Evolutionary conservation across 1,140 invertebrate species (phyloP).

Genomic region (Physella acuta): DNA sequence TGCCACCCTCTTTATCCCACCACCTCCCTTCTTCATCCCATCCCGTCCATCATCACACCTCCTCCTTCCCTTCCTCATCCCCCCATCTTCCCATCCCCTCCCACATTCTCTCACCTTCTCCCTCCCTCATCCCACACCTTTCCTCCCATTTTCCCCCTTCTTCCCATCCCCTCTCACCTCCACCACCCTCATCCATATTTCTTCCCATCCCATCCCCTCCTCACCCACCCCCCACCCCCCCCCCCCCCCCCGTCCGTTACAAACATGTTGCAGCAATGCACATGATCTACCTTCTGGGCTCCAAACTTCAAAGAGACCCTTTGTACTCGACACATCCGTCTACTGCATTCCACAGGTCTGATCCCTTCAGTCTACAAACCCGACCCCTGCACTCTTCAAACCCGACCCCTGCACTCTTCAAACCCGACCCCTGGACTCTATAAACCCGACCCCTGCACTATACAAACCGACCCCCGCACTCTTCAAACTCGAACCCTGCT

Average conservation of each 20-base stretch:
- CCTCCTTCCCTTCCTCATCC: neutral
- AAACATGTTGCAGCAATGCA: neutral
- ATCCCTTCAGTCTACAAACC: neutral
- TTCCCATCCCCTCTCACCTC: neutral
- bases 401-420: no score
- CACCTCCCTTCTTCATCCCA: neutral
- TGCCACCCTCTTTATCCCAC: neutral
- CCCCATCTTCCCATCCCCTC: neutral
- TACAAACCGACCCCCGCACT: no score
- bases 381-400: no score
- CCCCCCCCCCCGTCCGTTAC: neutral
- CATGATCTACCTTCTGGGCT: neutral
- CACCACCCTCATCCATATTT: neutral
- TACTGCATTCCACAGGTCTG: neutral
- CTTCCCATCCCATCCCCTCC: neutral
- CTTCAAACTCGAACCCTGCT: no score
- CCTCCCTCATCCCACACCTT: neutral
- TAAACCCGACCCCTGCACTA: no score
- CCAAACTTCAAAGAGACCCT: neutral
- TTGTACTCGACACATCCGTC: neutral
- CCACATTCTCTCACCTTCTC: neutral
- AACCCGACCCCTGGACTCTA: no score
- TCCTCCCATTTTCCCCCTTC: no score
- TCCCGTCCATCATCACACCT: neutral
- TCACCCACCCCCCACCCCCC: neutral